Conservation (phyloP, 1,140 invertebrate genomes). For the Liolophura sinensis region DNA sequence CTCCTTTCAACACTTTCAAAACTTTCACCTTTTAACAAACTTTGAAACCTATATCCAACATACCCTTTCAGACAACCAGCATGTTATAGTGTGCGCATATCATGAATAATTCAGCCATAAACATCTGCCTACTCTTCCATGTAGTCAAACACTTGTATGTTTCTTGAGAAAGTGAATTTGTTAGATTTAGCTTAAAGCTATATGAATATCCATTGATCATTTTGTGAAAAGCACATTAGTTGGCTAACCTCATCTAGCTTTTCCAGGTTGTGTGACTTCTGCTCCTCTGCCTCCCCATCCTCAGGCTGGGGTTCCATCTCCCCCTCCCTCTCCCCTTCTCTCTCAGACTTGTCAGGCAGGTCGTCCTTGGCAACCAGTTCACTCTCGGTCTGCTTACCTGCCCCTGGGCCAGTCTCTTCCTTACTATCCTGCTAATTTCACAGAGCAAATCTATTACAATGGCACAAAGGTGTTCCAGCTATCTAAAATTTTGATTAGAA, state of each 20-base stretch:
- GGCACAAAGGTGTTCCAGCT: too few species aligned
- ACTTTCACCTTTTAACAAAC: too few species aligned
- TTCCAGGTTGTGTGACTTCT: conserved; percentile 61
- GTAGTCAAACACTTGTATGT: too few species aligned
- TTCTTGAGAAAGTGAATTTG: too few species aligned
- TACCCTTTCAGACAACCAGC: too few species aligned
- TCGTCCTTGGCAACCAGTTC: conserved; percentile 59
- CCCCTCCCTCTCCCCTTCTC: conserved; percentile 66
- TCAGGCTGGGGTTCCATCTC: conserved; percentile 49
- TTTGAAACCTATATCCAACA: too few species aligned
- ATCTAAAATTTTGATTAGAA: too few species aligned
- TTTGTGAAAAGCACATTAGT: not conserved
- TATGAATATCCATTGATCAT: not conserved
- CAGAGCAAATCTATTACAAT: too few species aligned
- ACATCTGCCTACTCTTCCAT: too few species aligned
- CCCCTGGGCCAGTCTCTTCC: conserved; percentile 51
- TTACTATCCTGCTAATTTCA: conserved; percentile 25
- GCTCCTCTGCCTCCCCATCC: conserved; percentile 55
- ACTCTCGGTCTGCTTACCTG: conserved; percentile 43
- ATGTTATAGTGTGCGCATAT: too few species aligned
- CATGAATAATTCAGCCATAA: too few species aligned
- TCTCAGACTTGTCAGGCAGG: conserved; percentile 56
- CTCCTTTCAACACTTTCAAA: too few species aligned
- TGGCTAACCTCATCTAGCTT: conserved; percentile 78
- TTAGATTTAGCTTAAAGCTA: not conserved